phyloP scores from a whole-genome alignment of 2,888 invertebrate species.

The Polietes domitor region DNA sequence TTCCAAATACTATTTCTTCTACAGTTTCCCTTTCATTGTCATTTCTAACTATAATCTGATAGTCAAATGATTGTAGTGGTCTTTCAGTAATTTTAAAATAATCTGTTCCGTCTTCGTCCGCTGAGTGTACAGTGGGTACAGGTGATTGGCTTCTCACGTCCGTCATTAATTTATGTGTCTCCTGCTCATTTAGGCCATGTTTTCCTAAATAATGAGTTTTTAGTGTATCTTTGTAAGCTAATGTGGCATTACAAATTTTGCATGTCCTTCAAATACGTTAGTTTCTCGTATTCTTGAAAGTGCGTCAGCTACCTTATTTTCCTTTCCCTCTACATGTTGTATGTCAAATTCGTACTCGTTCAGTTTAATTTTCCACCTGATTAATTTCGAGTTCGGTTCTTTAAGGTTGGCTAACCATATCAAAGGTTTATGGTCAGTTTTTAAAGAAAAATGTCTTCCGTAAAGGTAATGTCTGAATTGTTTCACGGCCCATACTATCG shows the following conservation, averaged over 20 bases:
- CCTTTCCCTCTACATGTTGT: slow-evolving; percentile 18
- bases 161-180: slow-evolving; percentile 1
- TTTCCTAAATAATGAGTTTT: not conserved
- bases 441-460: slow-evolving; percentile 49
- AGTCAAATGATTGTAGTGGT: not conserved
- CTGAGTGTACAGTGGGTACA: not conserved
- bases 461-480: slow-evolving; percentile 53
- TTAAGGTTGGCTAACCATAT: slow-evolving; percentile 48
- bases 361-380: slow-evolving; percentile 39
- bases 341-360: slow-evolving; percentile 44
- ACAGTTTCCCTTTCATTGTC: not conserved
- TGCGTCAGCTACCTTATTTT: slow-evolving; percentile 24
- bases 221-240: too few relatives aligned
- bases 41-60: not conserved
- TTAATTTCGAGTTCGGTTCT: slow-evolving; percentile 46
- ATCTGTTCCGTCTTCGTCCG: not conserved
- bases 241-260: not conserved
- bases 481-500: slow-evolving; percentile 50
- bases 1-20: not conserved
- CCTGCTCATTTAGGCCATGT: slow-evolving; percentile 3
- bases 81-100: not conserved
- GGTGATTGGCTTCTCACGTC: not conserved
- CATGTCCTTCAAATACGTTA: not conserved
- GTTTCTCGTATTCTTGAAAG: slow-evolving; percentile 16
- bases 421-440: slow-evolving; percentile 57